Conservation (phyloP, 2,888 invertebrate species). For the Apoda limacodes region DNA sequence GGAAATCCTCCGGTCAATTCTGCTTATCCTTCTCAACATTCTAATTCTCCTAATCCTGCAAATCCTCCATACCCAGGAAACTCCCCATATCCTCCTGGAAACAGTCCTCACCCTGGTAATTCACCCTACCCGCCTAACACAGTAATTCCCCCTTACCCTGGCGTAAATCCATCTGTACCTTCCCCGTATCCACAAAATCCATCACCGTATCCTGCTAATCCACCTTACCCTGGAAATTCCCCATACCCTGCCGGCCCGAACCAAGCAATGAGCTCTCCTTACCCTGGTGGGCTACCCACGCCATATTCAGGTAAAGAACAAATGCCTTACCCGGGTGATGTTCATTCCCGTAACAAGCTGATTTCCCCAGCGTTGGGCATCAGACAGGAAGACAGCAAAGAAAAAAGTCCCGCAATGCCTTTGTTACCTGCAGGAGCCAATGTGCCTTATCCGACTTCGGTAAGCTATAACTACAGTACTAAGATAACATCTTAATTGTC, state of each 20-base stretch:
- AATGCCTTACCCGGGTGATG: conserved; percentile 7
- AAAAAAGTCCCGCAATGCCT: conserved; percentile 22
- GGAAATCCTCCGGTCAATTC: conserved; percentile 17
- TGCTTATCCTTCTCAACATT: conserved; percentile 19
- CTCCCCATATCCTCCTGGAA: conserved; percentile 5
- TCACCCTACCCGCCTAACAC: conserved; percentile 5
- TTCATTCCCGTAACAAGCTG: conserved; percentile 14
- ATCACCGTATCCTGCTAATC: no score
- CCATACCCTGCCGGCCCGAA: not conserved
- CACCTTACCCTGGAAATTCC: conserved; percentile 14
- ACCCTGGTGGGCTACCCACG: conserved; percentile 7
- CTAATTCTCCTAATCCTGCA: conserved; percentile 17
- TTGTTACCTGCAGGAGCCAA: conserved; percentile 22
- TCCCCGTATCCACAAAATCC: no score
- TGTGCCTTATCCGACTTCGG: conserved; percentile 31
- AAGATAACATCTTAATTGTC: no score
- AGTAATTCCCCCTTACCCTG: conserved; percentile 8
- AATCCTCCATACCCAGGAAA: conserved; percentile 12
- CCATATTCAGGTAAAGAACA: conserved; percentile 15
- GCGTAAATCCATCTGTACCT: no score
- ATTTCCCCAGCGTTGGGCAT: conserved; percentile 27
- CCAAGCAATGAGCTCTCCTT: conserved; percentile 2
- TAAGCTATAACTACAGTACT: conserved; percentile 12
- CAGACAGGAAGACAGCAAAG: conserved; percentile 24
- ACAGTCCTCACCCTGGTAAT: conserved; percentile 1